Evolutionary conservation across 92 coral and sea anemone species (phyloP).

Genomic region (Isaurus tuberculatus): DNA sequence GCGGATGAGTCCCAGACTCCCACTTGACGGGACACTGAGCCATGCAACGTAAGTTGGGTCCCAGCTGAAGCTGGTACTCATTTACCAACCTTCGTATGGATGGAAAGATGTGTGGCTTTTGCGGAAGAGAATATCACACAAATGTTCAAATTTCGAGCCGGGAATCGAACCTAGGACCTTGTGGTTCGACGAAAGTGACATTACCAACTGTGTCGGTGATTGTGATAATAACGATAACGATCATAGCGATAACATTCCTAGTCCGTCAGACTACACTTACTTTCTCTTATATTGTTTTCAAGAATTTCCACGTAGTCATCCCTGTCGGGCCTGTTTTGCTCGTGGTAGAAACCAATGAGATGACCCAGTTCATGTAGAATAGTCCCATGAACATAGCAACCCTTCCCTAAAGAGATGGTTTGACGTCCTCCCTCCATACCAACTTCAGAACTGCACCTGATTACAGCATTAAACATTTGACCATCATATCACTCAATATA

Average conservation of each 20-base stretch:
- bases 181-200: background rate
- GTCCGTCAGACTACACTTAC: conserved; percentile 53
- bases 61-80: too few relatives aligned
- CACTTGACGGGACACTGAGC: too few relatives aligned
- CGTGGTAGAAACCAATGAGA: conserved; percentile 95
- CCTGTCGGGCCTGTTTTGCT: conserved; percentile 95
- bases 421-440: conserved; percentile 94
- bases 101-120: too few relatives aligned
- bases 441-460: conserved; percentile 93
- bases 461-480: background rate
- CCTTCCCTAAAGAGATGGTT: conserved; percentile 85
- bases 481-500: background rate
- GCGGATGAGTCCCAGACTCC: too few relatives aligned
- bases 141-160: too few relatives aligned
- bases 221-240: background rate
- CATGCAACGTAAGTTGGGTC: too few relatives aligned
- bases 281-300: conserved; percentile 76
- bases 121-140: too few relatives aligned
- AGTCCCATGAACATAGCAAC: conserved; percentile 90
- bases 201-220: background rate
- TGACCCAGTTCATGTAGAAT: conserved; percentile 96
- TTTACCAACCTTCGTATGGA: too few relatives aligned
- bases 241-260: background rate
- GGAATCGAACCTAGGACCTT: too few relatives aligned
- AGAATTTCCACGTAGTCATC: conserved; percentile 75